These are phyloP conservation scores for Zosterops japonicus DNA, from an alignment of 2,113 vertebrate species.

Conservation along the genomic window DNA sequence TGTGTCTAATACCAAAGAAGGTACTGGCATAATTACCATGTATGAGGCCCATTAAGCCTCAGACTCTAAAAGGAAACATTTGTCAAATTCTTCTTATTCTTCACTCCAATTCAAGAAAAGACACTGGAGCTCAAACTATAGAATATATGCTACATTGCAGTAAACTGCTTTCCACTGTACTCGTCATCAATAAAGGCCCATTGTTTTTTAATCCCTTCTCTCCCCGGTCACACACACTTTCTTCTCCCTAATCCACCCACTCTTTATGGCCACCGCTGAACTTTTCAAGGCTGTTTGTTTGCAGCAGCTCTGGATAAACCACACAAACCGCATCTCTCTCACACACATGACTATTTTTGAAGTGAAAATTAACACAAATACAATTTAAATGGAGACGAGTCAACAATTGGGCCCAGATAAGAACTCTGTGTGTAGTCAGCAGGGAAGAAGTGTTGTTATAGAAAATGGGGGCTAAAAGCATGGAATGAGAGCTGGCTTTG, in stretches of 20 bases:
- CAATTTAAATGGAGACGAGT: not conserved
- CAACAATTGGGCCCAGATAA: not conserved
- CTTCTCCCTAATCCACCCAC: not conserved
- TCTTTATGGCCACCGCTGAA: not conserved
- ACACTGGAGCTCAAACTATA: not conserved
- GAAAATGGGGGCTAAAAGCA: conserved; percentile 11
- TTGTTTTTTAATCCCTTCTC: conserved; percentile 37
- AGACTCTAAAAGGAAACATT: not conserved
- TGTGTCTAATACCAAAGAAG: not conserved
- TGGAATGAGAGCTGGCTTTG: conserved; percentile 25
- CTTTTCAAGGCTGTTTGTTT: not conserved
- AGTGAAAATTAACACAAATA: conserved; percentile 19
- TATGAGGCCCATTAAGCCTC: not conserved
- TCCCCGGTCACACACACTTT: not conserved
- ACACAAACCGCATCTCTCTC: not conserved
- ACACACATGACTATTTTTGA: not conserved
- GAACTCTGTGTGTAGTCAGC: not conserved
- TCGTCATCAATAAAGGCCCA: not conserved
- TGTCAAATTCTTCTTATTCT: not conserved
- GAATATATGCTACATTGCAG: not conserved
- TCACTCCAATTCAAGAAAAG: not conserved
- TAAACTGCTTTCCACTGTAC: not conserved
- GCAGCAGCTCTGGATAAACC: not conserved
- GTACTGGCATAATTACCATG: not conserved
- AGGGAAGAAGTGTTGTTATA: conserved; percentile 6